Conservation (phyloP, 92 coral and sea anemone genomes). For the Micromussa lordhowensis region DNA sequence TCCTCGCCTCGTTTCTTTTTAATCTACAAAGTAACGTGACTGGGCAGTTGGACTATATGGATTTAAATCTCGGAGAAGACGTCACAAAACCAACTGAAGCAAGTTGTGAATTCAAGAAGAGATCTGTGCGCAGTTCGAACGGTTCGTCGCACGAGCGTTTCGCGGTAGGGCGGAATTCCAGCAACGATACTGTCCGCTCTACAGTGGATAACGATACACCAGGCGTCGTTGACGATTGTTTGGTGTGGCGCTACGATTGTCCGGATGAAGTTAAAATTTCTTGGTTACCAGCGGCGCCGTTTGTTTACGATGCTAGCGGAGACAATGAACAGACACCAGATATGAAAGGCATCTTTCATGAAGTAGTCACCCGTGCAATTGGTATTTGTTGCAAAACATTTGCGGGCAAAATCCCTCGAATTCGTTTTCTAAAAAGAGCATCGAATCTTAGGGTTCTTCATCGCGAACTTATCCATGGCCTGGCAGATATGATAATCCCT, state of each 20-base stretch:
- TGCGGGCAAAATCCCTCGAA: neutral
- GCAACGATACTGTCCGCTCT: neutral
- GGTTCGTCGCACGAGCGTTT: neutral
- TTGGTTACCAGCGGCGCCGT: constrained; percentile 14
- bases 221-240: neutral
- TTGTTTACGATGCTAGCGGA: constrained; percentile 4
- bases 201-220: neutral
- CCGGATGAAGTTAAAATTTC: constrained; percentile 21
- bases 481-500: constrained; percentile 19
- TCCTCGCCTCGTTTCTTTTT: neutral
- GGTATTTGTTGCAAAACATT: constrained; percentile 15
- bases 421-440: neutral
- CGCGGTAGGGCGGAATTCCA: neutral
- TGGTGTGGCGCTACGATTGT: neutral
- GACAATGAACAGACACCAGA: neutral
- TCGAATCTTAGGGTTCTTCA: neutral
- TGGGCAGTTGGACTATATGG: constrained; percentile 11
- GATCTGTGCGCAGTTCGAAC: neutral
- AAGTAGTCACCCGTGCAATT: constrained; percentile 15
- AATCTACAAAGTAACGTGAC: neutral
- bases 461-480: constrained; percentile 5
- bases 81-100: neutral
- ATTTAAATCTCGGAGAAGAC: neutral
- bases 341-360: constrained; percentile 22
- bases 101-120: constrained; percentile 8